These are phyloP conservation scores for Watsonalla binaria DNA, from an alignment of 2,888 invertebrate species.

Conservation along the genomic window DNA sequence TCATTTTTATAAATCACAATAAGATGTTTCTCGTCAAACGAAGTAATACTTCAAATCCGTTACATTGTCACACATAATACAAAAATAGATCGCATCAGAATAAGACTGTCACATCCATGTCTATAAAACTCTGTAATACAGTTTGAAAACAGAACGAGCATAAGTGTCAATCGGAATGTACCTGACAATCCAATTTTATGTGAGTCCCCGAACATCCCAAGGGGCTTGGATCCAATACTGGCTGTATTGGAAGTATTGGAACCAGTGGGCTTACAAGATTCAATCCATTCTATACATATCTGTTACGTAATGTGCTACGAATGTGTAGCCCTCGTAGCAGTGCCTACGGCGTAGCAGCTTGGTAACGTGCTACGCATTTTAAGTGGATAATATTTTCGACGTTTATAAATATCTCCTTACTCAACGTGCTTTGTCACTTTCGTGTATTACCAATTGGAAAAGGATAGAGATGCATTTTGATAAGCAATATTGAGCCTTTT, in stretches of 20 bases:
- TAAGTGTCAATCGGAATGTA: slow-evolving; percentile 16
- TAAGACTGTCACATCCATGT: not conserved
- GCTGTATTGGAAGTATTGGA: not conserved
- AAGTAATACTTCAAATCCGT: not conserved
- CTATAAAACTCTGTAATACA: slow-evolving; percentile 6
- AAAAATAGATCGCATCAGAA: not conserved
- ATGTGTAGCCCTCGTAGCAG: not conserved
- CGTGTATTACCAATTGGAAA: too few relatives aligned
- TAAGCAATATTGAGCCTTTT: too few relatives aligned
- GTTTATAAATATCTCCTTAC: too few relatives aligned
- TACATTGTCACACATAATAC: not conserved
- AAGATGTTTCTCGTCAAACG: too few relatives aligned
- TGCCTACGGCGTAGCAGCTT: slow-evolving; percentile 8
- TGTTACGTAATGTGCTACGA: not conserved
- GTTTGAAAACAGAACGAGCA: slow-evolving; percentile 24
- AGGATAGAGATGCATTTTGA: too few relatives aligned
- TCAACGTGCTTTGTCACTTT: too few relatives aligned
- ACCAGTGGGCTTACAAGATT: slow-evolving; percentile 4
- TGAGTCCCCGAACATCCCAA: slow-evolving; percentile 21
- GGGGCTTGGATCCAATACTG: slow-evolving; percentile 11
- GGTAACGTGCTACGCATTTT: not conserved
- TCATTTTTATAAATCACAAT: too few relatives aligned
- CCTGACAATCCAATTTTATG: slow-evolving; percentile 41
- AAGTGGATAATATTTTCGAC: too few relatives aligned
- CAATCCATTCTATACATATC: slow-evolving; percentile 3